Percentiles rank a stretch among this genome's conserved stretches.
Conservation (phyloP, 2,113 vertebrate genomes). For the Redunca redunca region DNA sequence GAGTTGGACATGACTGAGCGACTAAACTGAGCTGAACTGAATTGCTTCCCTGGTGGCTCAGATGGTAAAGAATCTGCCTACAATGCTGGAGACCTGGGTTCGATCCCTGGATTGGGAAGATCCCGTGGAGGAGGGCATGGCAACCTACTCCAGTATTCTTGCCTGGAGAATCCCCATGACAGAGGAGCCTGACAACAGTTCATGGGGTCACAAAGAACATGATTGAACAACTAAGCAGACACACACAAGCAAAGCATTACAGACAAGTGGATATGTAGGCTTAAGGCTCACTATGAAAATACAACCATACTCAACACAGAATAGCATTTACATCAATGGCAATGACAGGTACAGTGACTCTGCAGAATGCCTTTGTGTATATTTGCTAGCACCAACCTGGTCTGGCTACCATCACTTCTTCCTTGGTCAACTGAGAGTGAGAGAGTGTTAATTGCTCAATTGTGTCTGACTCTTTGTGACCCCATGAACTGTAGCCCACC, state of each 20-base stretch:
- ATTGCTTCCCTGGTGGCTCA: neutral
- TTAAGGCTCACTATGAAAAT: neutral
- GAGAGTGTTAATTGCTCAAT: neutral
- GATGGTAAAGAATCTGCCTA: neutral
- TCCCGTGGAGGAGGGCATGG: neutral
- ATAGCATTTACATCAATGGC: neutral
- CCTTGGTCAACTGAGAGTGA: neutral
- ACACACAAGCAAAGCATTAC: neutral
- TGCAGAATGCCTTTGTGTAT: neutral
- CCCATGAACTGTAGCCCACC: neutral
- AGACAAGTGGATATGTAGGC: neutral
- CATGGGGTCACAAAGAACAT: neutral
- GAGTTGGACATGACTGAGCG: no score
- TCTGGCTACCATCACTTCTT: neutral
- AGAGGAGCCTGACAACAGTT: neutral
- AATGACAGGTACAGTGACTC: neutral
- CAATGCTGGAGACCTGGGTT: neutral
- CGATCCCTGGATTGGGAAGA: neutral
- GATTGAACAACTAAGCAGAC: neutral
- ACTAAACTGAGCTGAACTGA: no score
- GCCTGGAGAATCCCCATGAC: neutral
- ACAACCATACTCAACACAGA: neutral
- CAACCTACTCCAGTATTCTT: neutral
- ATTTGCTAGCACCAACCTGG: neutral
- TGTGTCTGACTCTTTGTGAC: fast-evolving